A percentile compares a stretch with the other conserved stretches of the same genome.
phyloP scores from a whole-genome alignment of 2,888 invertebrate genomes.

The Conistra vaccinii region DNA sequence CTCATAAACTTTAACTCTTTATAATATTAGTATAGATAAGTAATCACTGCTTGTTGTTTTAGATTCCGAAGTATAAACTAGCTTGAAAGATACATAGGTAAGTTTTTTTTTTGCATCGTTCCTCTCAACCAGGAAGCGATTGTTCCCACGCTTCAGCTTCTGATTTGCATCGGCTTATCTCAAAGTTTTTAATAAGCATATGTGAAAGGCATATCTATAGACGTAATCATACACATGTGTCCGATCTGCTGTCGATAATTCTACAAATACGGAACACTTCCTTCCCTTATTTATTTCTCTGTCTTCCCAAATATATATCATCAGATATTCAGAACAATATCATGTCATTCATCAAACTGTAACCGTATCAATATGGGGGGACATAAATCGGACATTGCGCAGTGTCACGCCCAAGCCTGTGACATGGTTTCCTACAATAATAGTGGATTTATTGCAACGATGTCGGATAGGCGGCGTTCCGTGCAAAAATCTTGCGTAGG shows the following conservation, averaged over 20 bases:
- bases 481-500: slow-evolving; percentile 83
- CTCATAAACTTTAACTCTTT: too few relatives aligned
- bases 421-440: slow-evolving; percentile 76
- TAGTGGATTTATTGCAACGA: slow-evolving; percentile 81
- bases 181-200: slow-evolving; percentile 31
- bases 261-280: background rate
- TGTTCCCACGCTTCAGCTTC: slow-evolving; percentile 29
- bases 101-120: background rate
- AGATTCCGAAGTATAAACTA: background rate
- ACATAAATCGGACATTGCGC: slow-evolving; percentile 76
- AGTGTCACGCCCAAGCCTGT: slow-evolving; percentile 74
- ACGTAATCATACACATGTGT: slow-evolving; percentile 3
- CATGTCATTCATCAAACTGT: slow-evolving; percentile 51
- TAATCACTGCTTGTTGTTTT: background rate
- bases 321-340: slow-evolving; percentile 46
- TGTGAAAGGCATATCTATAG: slow-evolving; percentile 10
- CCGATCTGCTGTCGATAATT: slow-evolving; percentile 2
- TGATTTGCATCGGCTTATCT: slow-evolving; percentile 40
- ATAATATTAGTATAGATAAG: too few relatives aligned
- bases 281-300: slow-evolving; percentile 29
- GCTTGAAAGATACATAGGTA: background rate
- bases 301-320: slow-evolving; percentile 33
- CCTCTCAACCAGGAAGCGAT: slow-evolving; percentile 14
- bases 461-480: slow-evolving; percentile 77
- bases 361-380: slow-evolving; percentile 49